Percentiles rank a stretch among this genome's conserved stretches.
Conservation (phyloP, 2,113 vertebrate species). For the Anguilla rostrata region DNA sequence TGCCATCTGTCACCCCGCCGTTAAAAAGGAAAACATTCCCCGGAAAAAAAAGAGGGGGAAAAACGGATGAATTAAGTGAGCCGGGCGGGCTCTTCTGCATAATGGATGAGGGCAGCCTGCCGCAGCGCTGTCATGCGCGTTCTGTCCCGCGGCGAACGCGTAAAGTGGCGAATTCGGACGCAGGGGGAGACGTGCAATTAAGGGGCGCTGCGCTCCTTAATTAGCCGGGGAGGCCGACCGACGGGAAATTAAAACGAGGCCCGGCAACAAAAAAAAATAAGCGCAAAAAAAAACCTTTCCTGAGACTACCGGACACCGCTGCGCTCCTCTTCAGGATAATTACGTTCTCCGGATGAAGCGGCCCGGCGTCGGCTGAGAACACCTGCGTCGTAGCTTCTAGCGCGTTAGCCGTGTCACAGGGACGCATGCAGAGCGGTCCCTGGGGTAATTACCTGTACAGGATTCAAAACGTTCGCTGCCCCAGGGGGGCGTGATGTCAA, state of each 20-base stretch:
- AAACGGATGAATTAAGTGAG: neutral
- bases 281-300: neutral
- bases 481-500: neutral
- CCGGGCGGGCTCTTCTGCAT: slow-evolving; percentile 18
- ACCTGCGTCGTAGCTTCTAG: neutral
- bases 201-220: neutral
- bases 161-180: neutral
- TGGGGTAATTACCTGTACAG: slow-evolving; percentile 13
- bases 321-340: neutral
- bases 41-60: neutral
- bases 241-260: neutral
- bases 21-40: neutral
- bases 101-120: slow-evolving; percentile 24
- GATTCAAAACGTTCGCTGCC: slow-evolving; percentile 13
- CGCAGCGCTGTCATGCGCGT: slow-evolving; percentile 10
- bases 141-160: neutral
- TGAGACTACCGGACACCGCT: neutral
- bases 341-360: neutral
- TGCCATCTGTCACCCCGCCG: neutral
- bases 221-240: neutral
- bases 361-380: neutral
- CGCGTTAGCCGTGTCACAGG: neutral
- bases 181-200: slow-evolving; percentile 7
- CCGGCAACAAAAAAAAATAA: neutral
- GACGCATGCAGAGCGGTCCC: neutral